Conservation (phyloP, 2,888 invertebrate genomes). For the Desoria tigrina region DNA sequence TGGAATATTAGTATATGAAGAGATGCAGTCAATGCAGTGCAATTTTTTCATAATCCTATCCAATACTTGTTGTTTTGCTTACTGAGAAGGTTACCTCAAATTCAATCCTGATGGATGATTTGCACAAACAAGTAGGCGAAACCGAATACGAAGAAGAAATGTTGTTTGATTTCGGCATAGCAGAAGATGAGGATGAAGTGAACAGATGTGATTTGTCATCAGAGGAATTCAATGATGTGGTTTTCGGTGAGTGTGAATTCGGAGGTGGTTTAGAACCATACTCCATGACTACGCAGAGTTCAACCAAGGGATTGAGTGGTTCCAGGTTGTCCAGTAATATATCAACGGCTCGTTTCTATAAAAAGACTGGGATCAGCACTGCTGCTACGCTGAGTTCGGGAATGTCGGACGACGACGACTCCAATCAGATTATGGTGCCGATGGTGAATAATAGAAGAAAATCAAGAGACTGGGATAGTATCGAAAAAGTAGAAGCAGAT, state of each 20-base stretch:
- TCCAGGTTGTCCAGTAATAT: not conserved
- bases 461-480: constrained; percentile 10
- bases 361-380: not conserved
- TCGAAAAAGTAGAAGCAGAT: not conserved
- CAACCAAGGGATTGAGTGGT: not conserved
- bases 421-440: constrained; percentile 16
- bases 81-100: too few species aligned
- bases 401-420: constrained; percentile 18
- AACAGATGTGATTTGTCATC: not conserved
- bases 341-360: not conserved
- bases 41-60: too few species aligned
- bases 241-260: constrained; percentile 9
- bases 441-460: constrained; percentile 1
- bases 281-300: not conserved
- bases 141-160: constrained; percentile 17
- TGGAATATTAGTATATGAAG: not conserved
- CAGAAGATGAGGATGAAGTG: constrained; percentile 18
- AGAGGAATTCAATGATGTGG: constrained; percentile 16
- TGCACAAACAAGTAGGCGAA: not conserved
- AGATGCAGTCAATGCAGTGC: too few species aligned
- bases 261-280: not conserved
- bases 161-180: constrained; percentile 17
- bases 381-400: not conserved
- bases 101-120: not conserved
- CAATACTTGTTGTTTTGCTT: too few species aligned